Evolutionary conservation across 2,888 invertebrate species (phyloP).

Genomic region (Mimumesa dahlbomi): DNA sequence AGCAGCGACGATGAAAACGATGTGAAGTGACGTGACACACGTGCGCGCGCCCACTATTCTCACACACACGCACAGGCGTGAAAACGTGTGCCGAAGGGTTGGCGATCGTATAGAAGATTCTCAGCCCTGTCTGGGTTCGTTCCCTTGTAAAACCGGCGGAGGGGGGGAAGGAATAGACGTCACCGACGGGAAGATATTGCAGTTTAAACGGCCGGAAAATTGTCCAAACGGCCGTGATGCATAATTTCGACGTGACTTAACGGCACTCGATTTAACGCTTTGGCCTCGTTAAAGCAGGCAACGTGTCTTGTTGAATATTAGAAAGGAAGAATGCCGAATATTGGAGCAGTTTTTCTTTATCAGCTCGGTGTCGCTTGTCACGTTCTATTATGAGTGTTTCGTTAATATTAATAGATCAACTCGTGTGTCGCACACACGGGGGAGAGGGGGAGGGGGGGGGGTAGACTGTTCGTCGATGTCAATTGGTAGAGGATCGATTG

Average conservation of each 20-base stretch:
- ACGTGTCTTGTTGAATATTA: conserved; percentile 31
- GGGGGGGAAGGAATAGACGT: conserved; percentile 26
- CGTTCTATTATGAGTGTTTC: no score
- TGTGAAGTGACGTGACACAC: conserved; percentile 38
- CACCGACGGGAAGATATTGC: conserved; percentile 68
- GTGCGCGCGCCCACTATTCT: conserved; percentile 2
- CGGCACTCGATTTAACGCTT: conserved; percentile 56
- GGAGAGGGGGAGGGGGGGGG: no score
- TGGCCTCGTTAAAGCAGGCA: conserved; percentile 44
- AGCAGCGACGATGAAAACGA: conserved; percentile 60
- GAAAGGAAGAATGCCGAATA: neutral
- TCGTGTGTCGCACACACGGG: no score
- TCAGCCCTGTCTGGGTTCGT: conserved; percentile 18
- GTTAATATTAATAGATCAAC: no score
- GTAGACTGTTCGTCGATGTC: no score
- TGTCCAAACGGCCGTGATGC: conserved; percentile 73
- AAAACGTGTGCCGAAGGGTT: conserved; percentile 11
- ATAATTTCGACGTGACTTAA: conserved; percentile 70
- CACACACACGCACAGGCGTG: neutral
- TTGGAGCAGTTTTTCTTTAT: no score
- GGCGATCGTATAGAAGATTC: conserved; percentile 40
- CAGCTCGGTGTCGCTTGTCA: no score
- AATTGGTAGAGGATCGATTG: no score
- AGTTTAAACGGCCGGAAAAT: conserved; percentile 77
- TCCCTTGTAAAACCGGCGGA: neutral